These are phyloP conservation scores for Lycodopsis pacificus DNA, from an alignment of 2,797 vertebrate species.

Conservation along the genomic window DNA sequence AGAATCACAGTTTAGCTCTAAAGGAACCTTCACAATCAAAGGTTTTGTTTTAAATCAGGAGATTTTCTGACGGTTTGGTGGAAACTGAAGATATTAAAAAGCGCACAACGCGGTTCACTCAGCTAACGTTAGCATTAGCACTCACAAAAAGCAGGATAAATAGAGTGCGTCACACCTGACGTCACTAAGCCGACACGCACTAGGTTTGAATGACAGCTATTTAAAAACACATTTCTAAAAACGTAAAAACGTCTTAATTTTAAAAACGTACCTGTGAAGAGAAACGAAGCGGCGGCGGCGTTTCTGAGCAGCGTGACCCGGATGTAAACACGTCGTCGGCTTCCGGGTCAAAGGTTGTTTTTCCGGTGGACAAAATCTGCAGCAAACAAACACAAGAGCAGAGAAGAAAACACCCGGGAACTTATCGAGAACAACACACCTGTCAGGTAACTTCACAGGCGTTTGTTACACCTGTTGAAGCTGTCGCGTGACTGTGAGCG, in stretches of 20 bases:
- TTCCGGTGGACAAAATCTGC: constrained; percentile 8
- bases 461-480: fast-evolving
- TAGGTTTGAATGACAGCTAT: not conserved
- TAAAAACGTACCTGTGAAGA: constrained; percentile 12
- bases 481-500: fast-evolving
- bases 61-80: not conserved
- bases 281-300: fast-evolving
- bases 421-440: not conserved
- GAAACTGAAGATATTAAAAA: not conserved
- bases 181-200: not conserved
- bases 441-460: not conserved
- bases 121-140: constrained; percentile 23
- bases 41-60: too few relatives aligned
- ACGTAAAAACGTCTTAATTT: not conserved
- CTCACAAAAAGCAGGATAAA: too few relatives aligned
- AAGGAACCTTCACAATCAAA: not conserved
- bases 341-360: constrained; percentile 35
- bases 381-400: not conserved
- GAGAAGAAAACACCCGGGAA: not conserved
- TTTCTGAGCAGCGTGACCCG: not conserved
- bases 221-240: not conserved
- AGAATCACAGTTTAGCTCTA: not conserved
- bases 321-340: not conserved
- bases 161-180: not conserved
- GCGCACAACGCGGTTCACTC: not conserved